Conservation (phyloP, 2,797 vertebrate genomes). For the Synanceia verrucosa region DNA sequence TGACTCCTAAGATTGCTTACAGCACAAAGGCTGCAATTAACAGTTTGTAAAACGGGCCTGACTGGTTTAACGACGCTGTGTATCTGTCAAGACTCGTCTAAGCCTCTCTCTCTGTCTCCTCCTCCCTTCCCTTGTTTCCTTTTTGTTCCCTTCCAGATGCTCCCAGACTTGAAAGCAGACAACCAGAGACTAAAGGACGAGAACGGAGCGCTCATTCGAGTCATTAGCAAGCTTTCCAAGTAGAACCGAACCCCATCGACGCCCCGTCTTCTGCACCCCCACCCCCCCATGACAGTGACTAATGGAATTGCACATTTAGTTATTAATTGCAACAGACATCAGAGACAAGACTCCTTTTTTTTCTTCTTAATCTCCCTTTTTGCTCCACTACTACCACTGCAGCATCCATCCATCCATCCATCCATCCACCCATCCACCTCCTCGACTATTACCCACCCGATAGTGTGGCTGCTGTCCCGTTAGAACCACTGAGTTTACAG, state of each 20-base stretch:
- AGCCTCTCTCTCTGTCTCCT: conserved; percentile 25
- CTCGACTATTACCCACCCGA: conserved; percentile 34
- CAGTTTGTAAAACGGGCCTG: conserved; percentile 35
- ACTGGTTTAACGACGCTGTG: conserved; percentile 6
- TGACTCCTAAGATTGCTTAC: conserved; percentile 45
- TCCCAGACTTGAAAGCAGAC: conserved; percentile 99
- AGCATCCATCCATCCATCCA: conserved; percentile 38
- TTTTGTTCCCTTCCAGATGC: conserved; percentile 86
- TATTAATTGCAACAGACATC: conserved; percentile 86
- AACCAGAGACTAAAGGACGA: conserved; percentile 99
- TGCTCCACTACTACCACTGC: conserved; percentile 26
- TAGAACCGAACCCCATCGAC: conserved; percentile 79
- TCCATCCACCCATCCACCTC: conserved; percentile 10
- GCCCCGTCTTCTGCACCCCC: conserved; percentile 49
- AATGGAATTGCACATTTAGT: conserved; percentile 91
- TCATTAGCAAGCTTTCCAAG: conserved; percentile 99
- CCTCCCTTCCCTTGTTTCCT: conserved; percentile 12
- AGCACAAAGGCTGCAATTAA: conserved; percentile 53
- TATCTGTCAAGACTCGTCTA: conserved; percentile 56
- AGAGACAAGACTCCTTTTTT: conserved; percentile 70
- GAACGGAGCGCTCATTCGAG: conserved; percentile 99
- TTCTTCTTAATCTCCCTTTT: conserved; percentile 23
- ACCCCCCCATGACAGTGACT: conserved; percentile 83
- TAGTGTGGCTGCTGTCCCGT: conserved; percentile 85
- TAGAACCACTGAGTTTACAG: conserved; percentile 93